Conservation (phyloP, 2,797 vertebrate genomes). For the Propithecus perrieri region DNA sequence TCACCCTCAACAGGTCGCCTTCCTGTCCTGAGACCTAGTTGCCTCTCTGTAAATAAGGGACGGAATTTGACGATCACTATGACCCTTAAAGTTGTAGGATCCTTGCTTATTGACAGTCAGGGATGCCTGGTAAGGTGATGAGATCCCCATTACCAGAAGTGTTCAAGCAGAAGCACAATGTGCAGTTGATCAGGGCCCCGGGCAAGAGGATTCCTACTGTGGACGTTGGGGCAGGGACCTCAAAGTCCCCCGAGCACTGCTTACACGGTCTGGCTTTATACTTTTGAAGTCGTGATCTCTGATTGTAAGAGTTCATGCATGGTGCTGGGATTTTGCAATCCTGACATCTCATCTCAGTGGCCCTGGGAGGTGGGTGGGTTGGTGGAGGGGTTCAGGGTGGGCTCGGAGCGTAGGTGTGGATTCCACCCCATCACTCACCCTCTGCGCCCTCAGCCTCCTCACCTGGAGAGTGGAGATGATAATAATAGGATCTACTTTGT, state of each 20-base stretch:
- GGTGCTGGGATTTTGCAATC: neutral
- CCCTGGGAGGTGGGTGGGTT: neutral
- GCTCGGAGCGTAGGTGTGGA: neutral
- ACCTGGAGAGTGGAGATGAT: neutral
- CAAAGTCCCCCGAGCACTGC: accelerated
- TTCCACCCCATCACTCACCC: neutral
- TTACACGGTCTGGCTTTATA: accelerated
- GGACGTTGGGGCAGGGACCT: neutral
- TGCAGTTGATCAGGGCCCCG: accelerated
- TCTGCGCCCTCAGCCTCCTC: neutral
- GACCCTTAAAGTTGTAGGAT: neutral
- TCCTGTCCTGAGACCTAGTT: neutral
- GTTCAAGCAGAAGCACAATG: neutral
- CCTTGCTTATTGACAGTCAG: neutral
- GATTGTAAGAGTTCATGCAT: neutral
- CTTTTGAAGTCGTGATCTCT: neutral
- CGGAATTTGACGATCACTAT: neutral
- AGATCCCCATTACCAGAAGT: neutral
- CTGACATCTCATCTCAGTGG: neutral
- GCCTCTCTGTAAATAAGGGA: neutral
- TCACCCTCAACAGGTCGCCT: neutral
- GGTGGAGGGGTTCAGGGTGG: neutral
- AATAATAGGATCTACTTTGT: accelerated
- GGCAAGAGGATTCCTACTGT: accelerated
- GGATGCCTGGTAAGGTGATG: neutral